phyloP scores from a whole-genome alignment of 2,797 vertebrate species.

The Hirundo rustica region DNA sequence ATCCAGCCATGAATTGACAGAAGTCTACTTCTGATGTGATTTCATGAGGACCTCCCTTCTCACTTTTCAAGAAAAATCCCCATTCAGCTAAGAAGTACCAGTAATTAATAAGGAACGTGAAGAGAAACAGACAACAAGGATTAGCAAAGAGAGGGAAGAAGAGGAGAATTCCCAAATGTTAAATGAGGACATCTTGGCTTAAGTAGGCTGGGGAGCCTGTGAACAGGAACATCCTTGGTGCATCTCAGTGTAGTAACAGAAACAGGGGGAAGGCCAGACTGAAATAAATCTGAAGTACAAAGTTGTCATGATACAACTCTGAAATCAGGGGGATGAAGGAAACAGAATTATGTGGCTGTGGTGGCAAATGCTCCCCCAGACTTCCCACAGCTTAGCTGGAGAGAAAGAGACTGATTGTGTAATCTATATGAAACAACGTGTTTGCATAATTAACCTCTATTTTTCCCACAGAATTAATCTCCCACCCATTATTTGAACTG shows the following conservation, averaged over 20 bases:
- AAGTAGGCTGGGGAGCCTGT: background rate
- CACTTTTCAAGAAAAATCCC: background rate
- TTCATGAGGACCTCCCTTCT: background rate
- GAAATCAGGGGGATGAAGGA: constrained; percentile 14
- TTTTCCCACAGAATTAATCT: background rate
- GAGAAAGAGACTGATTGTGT: background rate
- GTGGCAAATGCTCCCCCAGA: background rate
- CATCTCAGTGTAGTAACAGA: background rate
- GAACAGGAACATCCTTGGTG: background rate
- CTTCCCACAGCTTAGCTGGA: background rate
- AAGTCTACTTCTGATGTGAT: background rate
- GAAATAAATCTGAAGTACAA: constrained; percentile 11
- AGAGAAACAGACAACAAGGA: background rate
- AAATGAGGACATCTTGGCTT: background rate
- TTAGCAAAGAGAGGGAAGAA: background rate
- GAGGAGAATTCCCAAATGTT: background rate
- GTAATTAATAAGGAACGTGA: background rate
- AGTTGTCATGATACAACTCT: background rate
- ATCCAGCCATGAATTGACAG: background rate
- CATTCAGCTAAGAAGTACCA: background rate
- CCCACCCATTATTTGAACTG: background rate
- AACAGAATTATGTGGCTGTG: background rate
- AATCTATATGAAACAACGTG: background rate
- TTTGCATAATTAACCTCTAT: constrained; percentile 18
- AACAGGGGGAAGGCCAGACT: background rate